Evolutionary conservation across 2,113 vertebrate genomes (phyloP), one percentile per base, ranked within the genome.

Genomic region (Phalacrocorax pelagicus): DNA sequence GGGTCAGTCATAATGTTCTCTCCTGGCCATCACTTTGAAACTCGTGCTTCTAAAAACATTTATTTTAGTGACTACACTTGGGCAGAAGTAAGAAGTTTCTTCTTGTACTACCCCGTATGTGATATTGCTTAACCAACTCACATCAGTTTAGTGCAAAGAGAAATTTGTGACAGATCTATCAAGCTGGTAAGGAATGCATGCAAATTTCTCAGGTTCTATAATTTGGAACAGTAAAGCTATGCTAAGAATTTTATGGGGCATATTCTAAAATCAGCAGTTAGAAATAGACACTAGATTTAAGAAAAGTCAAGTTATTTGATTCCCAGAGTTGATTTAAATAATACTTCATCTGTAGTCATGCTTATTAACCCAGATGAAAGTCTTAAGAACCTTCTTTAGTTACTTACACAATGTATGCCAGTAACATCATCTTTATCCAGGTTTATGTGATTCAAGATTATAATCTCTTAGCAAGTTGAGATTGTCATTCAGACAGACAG

Each of bases 121-220:
- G 74, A 92, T 88, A 89, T 92, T 97, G 87, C 66, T 14, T 97
- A 95, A 96, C 49, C 51, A 88, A 23, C 36, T 91, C 72, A 12
- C 1, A 38, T 29, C n/a, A 24, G 15, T 71, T 69, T 74, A 75
- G 26, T 19, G 16, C 26, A 82, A 91, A 29, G 49, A 80, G 47
- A 94, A 96, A 75, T 88, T 82, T 66, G 6, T 66, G 40, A 29
- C 4, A 4, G 54, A 49, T 97, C 95, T 95, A 93, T 95, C 92
- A 96, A 95, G 30, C 78, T 97, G 77, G 86, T 94, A 94, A 96
- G 24, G 49, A 81, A 92, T 71, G 44, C 34, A 88, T 94, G 70
- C 70, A 88, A 88, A 75, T 77, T 57, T 92, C 78, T 91, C 78
- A 85, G 92, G 72, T 87, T 58, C 86, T 94, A 10, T 95, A 91